Evolutionary conservation across 2,888 invertebrate genomes (phyloP), one percentile per base, ranked within the genome.

Genomic region (Epinotia ramella): DNA sequence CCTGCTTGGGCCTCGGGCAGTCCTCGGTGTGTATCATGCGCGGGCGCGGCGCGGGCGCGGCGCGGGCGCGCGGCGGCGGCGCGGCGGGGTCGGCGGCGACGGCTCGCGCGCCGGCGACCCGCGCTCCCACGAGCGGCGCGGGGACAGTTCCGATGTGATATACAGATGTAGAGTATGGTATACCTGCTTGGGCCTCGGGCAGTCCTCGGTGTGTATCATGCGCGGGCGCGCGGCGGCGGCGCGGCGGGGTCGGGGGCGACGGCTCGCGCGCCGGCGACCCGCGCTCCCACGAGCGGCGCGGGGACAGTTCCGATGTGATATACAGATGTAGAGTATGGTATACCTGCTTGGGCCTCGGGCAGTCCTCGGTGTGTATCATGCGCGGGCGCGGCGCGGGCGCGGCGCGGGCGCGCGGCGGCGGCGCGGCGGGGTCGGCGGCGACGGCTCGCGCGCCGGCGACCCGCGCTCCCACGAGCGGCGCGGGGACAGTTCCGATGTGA

Each of bases 141-240:
- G 82, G 0, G 84, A 83, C 76, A 77, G 79, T n/a, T 40, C 40
- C 7, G 40, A 40, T 9, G 18, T 16, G 12, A 53, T n/a, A 1
- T 33, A 33, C 13, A 9, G 12, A 53, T n/a, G 2, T 7, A 33
- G 33, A 33, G 33, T 33, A 33, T 33, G 7, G 33, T 95, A 95
- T 1, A 96, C 96, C 84, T 96, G 96, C 84, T 96, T 96, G 59
- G 96, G 96, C 84, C 96, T 96, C 4, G 97, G 97, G 46, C 97
- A 94, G 0, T 95, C 92, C 9, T 94, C 91, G 77, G 88, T 40
- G 40, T 40, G 40, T 40, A 40, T 40, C 40, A 86, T 70, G 95
- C 93, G 67, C 89, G 83, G 64, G 77, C 20, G 59, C 59, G 77
- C 78, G 63, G 78, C 80, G 57, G 80, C 96, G 63, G 96, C 91